Evolutionary conservation across 2,888 invertebrate species (phyloP).

Genomic region (Mantis religiosa): DNA sequence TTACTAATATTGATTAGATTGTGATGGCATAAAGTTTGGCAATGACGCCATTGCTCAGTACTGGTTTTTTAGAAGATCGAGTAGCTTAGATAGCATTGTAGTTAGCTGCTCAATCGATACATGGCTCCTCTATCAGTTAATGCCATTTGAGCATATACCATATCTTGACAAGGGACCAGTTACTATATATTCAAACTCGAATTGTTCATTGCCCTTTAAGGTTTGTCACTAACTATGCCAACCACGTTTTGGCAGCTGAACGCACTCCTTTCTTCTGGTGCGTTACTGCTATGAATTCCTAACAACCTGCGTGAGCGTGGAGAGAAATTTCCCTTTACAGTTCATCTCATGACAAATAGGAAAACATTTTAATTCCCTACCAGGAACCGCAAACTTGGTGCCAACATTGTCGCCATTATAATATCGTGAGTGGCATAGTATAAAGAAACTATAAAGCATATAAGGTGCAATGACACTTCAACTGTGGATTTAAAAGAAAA

Average conservation of each 20-base stretch:
- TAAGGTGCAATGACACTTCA: background rate
- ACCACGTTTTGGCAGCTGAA: background rate
- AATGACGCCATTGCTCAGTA: too few species aligned
- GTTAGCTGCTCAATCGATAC: too few species aligned
- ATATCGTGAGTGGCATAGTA: background rate
- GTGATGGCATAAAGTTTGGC: too few species aligned
- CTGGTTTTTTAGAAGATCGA: too few species aligned
- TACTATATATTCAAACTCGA: background rate
- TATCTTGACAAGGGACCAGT: too few species aligned
- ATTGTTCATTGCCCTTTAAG: background rate
- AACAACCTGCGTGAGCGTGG: background rate
- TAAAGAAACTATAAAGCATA: background rate
- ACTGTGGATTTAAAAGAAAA: too few species aligned
- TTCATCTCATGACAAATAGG: background rate
- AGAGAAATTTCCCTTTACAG: background rate
- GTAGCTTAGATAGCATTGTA: too few species aligned
- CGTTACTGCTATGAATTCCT: background rate
- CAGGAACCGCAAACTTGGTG: background rate
- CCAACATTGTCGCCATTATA: background rate
- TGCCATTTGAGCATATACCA: too few species aligned
- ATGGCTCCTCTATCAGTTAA: too few species aligned
- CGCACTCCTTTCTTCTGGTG: background rate
- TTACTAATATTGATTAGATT: too few species aligned
- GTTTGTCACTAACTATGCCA: background rate
- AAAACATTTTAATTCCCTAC: background rate